Evolutionary conservation across 2,888 invertebrate species (phyloP).

Genomic region (Slavum lentiscoides): DNA sequence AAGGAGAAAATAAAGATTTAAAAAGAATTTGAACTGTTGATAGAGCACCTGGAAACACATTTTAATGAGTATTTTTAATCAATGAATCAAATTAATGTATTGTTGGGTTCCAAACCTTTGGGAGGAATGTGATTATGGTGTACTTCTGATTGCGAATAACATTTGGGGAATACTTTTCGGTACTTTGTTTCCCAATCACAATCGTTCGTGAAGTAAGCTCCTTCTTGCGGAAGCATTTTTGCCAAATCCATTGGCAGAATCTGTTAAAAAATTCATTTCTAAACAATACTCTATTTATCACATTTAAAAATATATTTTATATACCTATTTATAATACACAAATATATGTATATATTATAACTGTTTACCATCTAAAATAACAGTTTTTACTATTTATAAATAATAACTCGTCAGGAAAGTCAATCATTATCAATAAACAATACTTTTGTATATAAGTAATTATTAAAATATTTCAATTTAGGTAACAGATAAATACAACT

Average conservation of each 20-base stretch:
- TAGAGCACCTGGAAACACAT: conserved; percentile 75
- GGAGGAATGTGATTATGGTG: conserved; percentile 86
- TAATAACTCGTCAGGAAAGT: not conserved
- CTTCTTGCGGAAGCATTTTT: conserved; percentile 72
- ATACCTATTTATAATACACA: conserved; percentile 1
- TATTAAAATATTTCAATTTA: too few species aligned
- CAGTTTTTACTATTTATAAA: conserved; percentile 11
- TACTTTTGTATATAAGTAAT: not conserved
- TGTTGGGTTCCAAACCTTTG: conserved; percentile 63
- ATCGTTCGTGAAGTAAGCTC: conserved; percentile 78
- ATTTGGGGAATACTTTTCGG: conserved; percentile 89
- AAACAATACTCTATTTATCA: conserved; percentile 9
- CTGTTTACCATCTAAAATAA: conserved; percentile 7
- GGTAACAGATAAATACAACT: too few species aligned
- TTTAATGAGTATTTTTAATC: conserved; percentile 13
- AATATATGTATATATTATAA: conserved; percentile 7
- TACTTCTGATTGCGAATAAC: conserved; percentile 98
- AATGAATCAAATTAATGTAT: conserved; percentile 1
- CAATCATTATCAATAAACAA: not conserved
- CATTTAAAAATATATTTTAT: not conserved
- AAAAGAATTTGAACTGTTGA: conserved; percentile 98
- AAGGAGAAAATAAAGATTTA: conserved; percentile 95
- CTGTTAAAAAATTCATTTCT: conserved; percentile 63
- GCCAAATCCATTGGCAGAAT: conserved; percentile 76
- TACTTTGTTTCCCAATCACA: conserved; percentile 73